phyloP scores from a whole-genome alignment of 2,888 invertebrate genomes.

The Drosophila bunnanda region DNA sequence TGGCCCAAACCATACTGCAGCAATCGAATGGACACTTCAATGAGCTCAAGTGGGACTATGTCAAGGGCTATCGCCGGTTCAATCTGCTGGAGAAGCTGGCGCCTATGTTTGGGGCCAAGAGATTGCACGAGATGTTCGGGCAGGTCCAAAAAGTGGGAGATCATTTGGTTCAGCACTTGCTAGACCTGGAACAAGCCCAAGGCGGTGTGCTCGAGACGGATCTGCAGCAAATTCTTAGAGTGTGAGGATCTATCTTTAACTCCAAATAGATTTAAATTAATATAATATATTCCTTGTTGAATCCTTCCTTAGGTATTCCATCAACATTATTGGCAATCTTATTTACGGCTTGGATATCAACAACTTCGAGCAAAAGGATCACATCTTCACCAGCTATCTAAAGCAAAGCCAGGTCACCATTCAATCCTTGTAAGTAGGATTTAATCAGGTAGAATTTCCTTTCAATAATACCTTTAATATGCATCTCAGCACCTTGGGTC shows the following conservation, averaged over 20 bases:
- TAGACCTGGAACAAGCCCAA: constrained; percentile 56
- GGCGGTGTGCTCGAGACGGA: constrained; percentile 66
- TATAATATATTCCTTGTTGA: background rate
- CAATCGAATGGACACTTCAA: constrained; percentile 88
- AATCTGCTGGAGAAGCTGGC: constrained; percentile 87
- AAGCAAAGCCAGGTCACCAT: constrained; percentile 23
- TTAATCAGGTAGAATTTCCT: background rate
- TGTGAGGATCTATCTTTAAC: constrained; percentile 56
- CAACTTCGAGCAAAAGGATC: constrained; percentile 80
- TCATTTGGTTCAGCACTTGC: constrained; percentile 85
- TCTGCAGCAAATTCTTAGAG: constrained; percentile 70
- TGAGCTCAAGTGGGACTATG: constrained; percentile 87
- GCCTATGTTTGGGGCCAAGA: constrained; percentile 88
- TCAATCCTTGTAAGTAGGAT: constrained; percentile 66
- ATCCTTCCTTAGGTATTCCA: constrained; percentile 81
- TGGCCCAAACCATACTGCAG: constrained; percentile 87
- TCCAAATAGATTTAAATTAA: too few species aligned
- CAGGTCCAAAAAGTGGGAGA: constrained; percentile 87
- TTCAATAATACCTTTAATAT: background rate
- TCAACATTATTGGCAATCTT: constrained; percentile 85
- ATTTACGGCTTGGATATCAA: constrained; percentile 85
- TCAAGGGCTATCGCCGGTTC: constrained; percentile 86
- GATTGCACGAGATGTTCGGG: constrained; percentile 88
- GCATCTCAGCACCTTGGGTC: constrained; percentile 65
- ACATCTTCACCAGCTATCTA: constrained; percentile 71